phyloP scores from a whole-genome alignment of 2,888 invertebrate species.

The Rotaria macrura region DNA sequence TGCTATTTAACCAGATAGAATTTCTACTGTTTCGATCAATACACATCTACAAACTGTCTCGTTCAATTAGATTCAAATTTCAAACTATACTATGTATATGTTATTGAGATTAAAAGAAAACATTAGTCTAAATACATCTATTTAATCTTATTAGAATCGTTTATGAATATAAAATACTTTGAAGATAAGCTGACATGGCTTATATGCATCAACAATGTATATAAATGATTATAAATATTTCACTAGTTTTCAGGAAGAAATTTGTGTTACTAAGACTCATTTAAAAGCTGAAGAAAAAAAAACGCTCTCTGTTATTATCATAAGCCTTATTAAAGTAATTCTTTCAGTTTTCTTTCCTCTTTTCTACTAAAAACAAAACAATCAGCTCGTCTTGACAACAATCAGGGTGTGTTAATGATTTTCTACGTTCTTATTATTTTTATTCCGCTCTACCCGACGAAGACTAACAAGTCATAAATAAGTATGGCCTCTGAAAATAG shows the following conservation, averaged over 20 bases:
- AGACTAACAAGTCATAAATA: not conserved
- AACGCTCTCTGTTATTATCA: not conserved
- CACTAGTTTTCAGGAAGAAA: not conserved
- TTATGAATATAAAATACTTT: too few species aligned
- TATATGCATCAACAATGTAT: too few species aligned
- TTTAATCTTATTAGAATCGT: too few species aligned
- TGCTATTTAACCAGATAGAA: not conserved
- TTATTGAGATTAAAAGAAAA: too few species aligned
- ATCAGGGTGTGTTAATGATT: not conserved
- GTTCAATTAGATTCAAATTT: too few species aligned
- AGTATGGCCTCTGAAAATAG: not conserved
- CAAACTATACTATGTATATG: too few species aligned
- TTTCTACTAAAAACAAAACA: not conserved
- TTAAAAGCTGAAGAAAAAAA: not conserved
- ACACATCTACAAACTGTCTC: too few species aligned
- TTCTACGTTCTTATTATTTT: not conserved
- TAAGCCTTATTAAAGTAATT: too few species aligned
- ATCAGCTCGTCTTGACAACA: not conserved
- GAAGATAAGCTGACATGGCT: too few species aligned
- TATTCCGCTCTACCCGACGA: not conserved
- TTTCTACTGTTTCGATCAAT: not conserved
- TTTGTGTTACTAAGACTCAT: not conserved
- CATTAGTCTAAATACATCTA: too few species aligned
- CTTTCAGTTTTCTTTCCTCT: not conserved
- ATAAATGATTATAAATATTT: too few species aligned